phyloP scores from a whole-genome alignment of 2,797 vertebrate genomes.

The Neosalanx taihuensis region DNA sequence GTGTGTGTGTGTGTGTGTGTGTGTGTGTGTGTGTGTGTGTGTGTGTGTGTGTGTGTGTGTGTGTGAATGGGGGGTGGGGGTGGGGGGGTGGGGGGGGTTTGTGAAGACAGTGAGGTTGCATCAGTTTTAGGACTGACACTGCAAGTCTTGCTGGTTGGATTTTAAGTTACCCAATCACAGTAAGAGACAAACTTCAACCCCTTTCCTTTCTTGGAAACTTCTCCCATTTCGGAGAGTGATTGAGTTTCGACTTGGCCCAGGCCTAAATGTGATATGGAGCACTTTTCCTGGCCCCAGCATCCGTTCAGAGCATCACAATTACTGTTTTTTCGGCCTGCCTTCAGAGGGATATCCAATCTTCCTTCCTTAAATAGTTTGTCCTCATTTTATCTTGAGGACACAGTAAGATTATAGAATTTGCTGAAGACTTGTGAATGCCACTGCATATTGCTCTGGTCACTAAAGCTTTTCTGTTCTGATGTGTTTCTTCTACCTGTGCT shows the following conservation, averaged over 20 bases:
- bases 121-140: constrained; percentile 2
- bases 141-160: constrained; percentile 14
- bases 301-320: constrained; percentile 51
- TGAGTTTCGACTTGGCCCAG: constrained; percentile 43
- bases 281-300: constrained; percentile 24
- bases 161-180: constrained; percentile 36
- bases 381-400: constrained; percentile 48
- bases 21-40: too few species aligned
- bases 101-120: background rate
- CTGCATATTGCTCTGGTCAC: constrained; percentile 25
- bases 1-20: too few species aligned
- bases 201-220: constrained; percentile 38
- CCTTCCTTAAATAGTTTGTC: constrained; percentile 49
- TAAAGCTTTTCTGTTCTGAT: background rate
- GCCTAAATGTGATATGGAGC: constrained; percentile 48
- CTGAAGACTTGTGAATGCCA: background rate
- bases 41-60: too few species aligned
- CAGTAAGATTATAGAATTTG: constrained; percentile 38
- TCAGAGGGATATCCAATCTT: constrained; percentile 57
- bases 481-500: background rate
- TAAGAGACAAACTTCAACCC: constrained; percentile 32
- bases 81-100: too few species aligned
- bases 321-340: constrained; percentile 36
- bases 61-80: too few species aligned
- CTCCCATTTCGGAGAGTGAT: constrained; percentile 45